Base-by-base conservation (phyloP, 2,888 invertebrate species). In the Macrophya alboannulata region DNA sequence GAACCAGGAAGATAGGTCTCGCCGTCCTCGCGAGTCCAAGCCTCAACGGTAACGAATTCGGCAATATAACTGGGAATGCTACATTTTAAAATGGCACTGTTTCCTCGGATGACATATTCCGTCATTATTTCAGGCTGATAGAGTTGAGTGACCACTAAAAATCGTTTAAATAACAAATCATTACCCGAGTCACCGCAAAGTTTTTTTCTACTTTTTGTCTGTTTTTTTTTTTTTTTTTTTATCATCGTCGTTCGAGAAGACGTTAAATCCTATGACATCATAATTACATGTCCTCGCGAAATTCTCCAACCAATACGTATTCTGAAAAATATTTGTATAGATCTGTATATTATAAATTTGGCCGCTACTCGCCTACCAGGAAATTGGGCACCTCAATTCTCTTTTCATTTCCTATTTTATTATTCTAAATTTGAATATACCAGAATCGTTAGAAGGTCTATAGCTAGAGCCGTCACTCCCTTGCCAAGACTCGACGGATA, bases 401-500 rank as follows among this genome's bases (percentile, higher is more conserved):
- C n/a, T 25, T 59, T n/a, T 81, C 48, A 43, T 55, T 77, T 62
- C 40, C 37, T 37, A 77, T 55, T 12, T 59, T 45, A 51, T 68
- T 45, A 45, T 43, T 43, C 31, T 21, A 12, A 40, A 65, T 62
- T 81, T 40, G 25, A 83, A 40, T 82, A 93, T 97, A 97, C 97
- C 97, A 94, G 97, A 97, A 93, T 96, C 95, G 91, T 95, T 95
- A 90, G 95, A 95, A 89, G 96, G 96, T 91, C 96, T 95, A 94
- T 96, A 97, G 94, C 96, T 96, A 90, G 96, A 95, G 88, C 95
- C 96, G 88, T 95, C 95, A 88, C 95, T 95, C 88, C 95, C 95
- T 87, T 95, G 93, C 98, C 98, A 98, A 88, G 97, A 96, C 92
- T 97, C 97, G 81, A 99, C 98, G 92, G 96, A 96, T 79, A 99